These are phyloP conservation scores for Calidris pygmaea DNA, from an alignment of 2,113 vertebrate genomes.

Conservation along the genomic window DNA sequence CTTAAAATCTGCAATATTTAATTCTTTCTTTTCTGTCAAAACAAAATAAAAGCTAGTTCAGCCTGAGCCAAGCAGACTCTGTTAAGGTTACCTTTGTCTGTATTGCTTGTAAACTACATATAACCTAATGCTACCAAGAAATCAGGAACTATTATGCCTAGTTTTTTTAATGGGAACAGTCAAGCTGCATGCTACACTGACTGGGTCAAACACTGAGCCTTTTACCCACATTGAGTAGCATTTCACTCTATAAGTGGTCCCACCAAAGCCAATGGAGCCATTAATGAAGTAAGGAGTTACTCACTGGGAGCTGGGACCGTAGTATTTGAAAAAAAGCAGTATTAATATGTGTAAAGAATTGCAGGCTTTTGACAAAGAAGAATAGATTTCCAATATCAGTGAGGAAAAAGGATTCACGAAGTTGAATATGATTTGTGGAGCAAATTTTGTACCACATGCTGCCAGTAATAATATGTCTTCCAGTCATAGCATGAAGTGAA, in stretches of 20 bases:
- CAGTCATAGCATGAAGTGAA: neutral
- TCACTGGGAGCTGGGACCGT: neutral
- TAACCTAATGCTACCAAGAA: neutral
- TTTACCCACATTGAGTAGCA: neutral
- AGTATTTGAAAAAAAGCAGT: neutral
- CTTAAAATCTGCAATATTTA: conserved; percentile 41
- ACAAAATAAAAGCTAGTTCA: conserved; percentile 42
- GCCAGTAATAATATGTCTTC: conserved; percentile 8
- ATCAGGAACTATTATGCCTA: neutral
- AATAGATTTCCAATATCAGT: neutral
- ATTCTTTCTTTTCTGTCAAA: conserved; percentile 26
- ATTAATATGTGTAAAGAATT: neutral
- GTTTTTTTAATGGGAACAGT: neutral
- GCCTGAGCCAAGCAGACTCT: neutral
- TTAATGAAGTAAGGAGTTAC: neutral
- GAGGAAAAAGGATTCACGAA: neutral
- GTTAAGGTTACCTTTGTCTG: conserved; percentile 7
- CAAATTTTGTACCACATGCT: neutral
- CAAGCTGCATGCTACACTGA: neutral
- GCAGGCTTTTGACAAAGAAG: neutral
- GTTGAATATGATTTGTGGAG: neutral
- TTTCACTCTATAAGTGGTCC: neutral
- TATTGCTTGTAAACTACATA: conserved; percentile 41
- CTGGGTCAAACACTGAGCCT: neutral
- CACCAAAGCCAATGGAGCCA: neutral